Conservation (phyloP, 2,888 invertebrate genomes). For the Iselma pallidipennis region DNA sequence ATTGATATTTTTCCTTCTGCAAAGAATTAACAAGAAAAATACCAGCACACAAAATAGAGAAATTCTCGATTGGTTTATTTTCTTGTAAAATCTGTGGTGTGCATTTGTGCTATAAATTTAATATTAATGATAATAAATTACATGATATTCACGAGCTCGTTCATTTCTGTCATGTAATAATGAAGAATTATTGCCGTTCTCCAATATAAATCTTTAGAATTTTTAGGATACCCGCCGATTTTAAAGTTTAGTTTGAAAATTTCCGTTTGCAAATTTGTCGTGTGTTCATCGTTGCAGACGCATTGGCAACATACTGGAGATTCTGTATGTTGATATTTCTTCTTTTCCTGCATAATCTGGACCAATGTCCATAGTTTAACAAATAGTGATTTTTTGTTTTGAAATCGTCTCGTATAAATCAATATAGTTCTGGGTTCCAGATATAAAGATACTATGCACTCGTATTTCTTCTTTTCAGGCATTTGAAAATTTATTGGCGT, state of each 20-base stretch:
- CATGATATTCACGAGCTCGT: conserved; percentile 14
- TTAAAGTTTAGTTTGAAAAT: not conserved
- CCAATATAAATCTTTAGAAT: not conserved
- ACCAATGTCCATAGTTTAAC: conserved; percentile 8
- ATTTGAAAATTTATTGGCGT: conserved; percentile 35
- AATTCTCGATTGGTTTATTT: conserved; percentile 1
- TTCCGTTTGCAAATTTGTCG: not conserved
- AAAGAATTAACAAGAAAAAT: not conserved
- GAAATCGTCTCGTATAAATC: conserved; percentile 35
- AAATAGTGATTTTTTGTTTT: conserved; percentile 16
- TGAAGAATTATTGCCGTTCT: conserved; percentile 17
- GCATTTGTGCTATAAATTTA: conserved; percentile 5
- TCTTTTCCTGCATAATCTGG: not conserved
- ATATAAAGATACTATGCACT: conserved; percentile 42
- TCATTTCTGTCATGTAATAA: conserved; percentile 17
- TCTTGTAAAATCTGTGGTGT: conserved; percentile 2
- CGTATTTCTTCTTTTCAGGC: conserved; percentile 36
- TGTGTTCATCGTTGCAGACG: not conserved
- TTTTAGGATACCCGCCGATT: not conserved
- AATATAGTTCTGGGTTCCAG: conserved; percentile 40
- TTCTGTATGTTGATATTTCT: not conserved
- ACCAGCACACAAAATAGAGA: not conserved
- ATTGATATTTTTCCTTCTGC: not conserved
- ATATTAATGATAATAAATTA: conserved; percentile 15
- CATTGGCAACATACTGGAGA: not conserved